Percentiles rank a stretch among this genome's conserved stretches.
Conservation (phyloP, 2,888 invertebrate species). For the Phymatocera aterrima region DNA sequence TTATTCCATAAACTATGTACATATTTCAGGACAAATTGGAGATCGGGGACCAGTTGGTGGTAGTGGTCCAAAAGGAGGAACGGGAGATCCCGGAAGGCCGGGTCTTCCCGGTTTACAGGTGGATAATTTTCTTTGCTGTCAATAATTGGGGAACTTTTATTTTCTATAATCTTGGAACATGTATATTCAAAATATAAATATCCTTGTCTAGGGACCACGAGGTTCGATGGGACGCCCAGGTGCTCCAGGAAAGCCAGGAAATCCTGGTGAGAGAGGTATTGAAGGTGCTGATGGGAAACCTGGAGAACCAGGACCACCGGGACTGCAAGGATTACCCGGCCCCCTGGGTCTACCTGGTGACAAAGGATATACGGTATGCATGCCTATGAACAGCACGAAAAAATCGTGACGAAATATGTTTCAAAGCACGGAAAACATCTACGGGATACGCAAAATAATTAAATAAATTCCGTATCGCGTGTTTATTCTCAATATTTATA, state of each 20-base stretch:
- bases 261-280: conserved; percentile 84
- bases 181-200: background rate
- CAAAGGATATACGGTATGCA: conserved; percentile 82
- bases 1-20: background rate
- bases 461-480: background rate
- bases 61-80: conserved; percentile 79
- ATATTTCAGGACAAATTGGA: conserved; percentile 79
- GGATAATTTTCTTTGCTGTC: background rate
- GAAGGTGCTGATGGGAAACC: conserved; percentile 91
- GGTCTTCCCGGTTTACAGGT: conserved; percentile 78
- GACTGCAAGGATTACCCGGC: conserved; percentile 88
- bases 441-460: no score
- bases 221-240: conserved; percentile 84
- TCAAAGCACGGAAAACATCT: background rate
- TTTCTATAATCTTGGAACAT: background rate
- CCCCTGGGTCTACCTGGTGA: conserved; percentile 87
- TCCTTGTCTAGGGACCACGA: conserved; percentile 76
- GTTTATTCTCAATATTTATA: conserved; percentile 33
- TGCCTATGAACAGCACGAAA: background rate
- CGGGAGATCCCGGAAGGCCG: conserved; percentile 79
- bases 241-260: conserved; percentile 82
- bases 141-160: background rate
- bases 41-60: conserved; percentile 80
- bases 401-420: background rate
- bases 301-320: conserved; percentile 89